phyloP scores from a whole-genome alignment of 1,140 invertebrate species.

The Drosophila kurseongensis region DNA sequence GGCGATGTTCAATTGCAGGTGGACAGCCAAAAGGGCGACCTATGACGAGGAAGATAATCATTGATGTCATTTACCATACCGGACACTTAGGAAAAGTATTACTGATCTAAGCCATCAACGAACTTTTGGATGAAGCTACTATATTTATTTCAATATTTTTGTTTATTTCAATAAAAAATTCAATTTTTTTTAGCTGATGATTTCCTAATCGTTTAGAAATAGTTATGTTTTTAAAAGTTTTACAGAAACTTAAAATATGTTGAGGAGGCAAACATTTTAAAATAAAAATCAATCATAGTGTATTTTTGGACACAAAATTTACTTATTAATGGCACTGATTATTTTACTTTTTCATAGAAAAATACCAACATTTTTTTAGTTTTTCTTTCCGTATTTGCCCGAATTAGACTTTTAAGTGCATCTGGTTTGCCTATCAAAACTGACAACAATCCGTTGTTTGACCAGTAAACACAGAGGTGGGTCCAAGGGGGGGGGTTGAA shows the following conservation, averaged over 20 bases:
- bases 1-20: conserved; percentile 14
- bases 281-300: too few species aligned
- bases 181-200: too few species aligned
- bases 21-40: conserved; percentile 21
- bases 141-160: too few species aligned
- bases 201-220: too few species aligned
- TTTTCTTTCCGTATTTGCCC: neutral
- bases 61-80: conserved; percentile 39
- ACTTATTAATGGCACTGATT: neutral
- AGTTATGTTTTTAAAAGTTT: too few species aligned
- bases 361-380: too few species aligned
- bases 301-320: neutral
- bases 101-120: too few species aligned
- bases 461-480: conserved; percentile 17
- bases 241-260: too few species aligned
- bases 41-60: conserved; percentile 14
- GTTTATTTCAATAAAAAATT: too few species aligned
- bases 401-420: conserved; percentile 1
- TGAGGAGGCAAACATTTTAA: too few species aligned
- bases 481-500: neutral
- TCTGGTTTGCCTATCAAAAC: conserved; percentile 45
- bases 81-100: neutral
- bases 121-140: neutral
- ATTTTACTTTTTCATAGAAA: neutral
- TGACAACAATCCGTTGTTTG: conserved; percentile 57